Base-by-base conservation (phyloP, 2,888 invertebrate genomes). In the Stratiomys singularior region DNA sequence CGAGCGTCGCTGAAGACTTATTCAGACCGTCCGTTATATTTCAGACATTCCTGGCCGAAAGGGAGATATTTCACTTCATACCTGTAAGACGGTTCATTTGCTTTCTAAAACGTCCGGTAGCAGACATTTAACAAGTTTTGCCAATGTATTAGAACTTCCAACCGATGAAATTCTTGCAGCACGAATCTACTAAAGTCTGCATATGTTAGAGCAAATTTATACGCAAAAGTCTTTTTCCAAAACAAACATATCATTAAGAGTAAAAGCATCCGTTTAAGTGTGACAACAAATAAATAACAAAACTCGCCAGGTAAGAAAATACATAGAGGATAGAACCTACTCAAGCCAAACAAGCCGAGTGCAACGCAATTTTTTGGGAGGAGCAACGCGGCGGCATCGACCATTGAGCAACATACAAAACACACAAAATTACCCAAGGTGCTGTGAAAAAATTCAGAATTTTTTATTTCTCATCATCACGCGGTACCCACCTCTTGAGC, bases 371-470 rank as follows among this genome's bases (percentile, higher is more conserved):
- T 74, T 60, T 74, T 74, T 58, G 74, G 74, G 74, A 74, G 74
- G 74, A 74, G 74, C 58, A 74, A 58, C 60, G 52, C 69, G 25
- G 46, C 69, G 46, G 69, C 25, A 72, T 72, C 72, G 9, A 58
- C 58, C 74, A 58, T 52, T 58, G 44, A 74, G 60, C 74, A 72
- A 13, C 56, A 58, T 37, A 58, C 60, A 74, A 74, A 74, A 74
- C 74, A 58, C 74, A 72, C 58, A 74, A 74, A 74, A 74, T 58
- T 74, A 74, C 27, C 60, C 74, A 30, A 58, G 74, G 44, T 58
- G 44, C 23, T 30, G 58, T 44, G 27, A 69, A 74, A 72, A 74
- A 74, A 58, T 30, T 60, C 74, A 1, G 25, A 30, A 60, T 37
- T 74, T 58, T 56, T 72, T 72, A 13, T 27, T 56, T 5, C 56